Evolutionary conservation across 2,113 vertebrate genomes (phyloP), one percentile per base, ranked within the genome.

Genomic region (Circaetus cinerascens): DNA sequence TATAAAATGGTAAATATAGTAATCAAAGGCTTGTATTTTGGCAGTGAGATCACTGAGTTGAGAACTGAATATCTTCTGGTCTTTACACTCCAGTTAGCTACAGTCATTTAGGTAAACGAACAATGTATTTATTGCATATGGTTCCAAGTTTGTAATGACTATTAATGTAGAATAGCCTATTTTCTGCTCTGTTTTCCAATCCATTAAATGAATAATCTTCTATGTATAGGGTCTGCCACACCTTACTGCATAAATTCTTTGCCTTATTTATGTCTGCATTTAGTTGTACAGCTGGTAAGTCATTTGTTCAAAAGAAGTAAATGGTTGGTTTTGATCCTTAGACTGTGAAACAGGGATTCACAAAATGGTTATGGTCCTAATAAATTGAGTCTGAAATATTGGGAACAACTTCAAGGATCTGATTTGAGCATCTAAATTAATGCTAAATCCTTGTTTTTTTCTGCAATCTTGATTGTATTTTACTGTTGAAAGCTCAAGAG

Each of bases 191-290:
- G 75, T 75, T 95, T 96, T 95, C 64, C 92, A 88, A 92, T 63
- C 90, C 84, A 89, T 95, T 94, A 80, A 84, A 94, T 93, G 46
- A 96, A 88, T 96, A 79, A 86, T 94, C 60, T 88, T 89, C 85
- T 86, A 36, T n/a, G 67, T 97, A 96, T 98, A 97, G 96, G 98
- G 94, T 76, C 57, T 97, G 97, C 97, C 98, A 97, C 98, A 98
- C 98, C 98, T 98, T 98, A 97, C 95, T 98, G 97, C 98, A 98
- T 96, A 98, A 83, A 97, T 98, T 98, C 98, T 98, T 98, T 98
- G 98, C 97, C 97, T 98, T 97, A 97, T 95, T 98, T 98, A 98
- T 98, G 98, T 98, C 97, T 98, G 88, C 96, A 96, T 98, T 98
- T 98, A 96, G 95, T 96, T 97, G 93, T 95, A 95, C 97, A 97